Conservation (phyloP, 2,888 invertebrate species). For the Synanthedon andrenaeformis region DNA sequence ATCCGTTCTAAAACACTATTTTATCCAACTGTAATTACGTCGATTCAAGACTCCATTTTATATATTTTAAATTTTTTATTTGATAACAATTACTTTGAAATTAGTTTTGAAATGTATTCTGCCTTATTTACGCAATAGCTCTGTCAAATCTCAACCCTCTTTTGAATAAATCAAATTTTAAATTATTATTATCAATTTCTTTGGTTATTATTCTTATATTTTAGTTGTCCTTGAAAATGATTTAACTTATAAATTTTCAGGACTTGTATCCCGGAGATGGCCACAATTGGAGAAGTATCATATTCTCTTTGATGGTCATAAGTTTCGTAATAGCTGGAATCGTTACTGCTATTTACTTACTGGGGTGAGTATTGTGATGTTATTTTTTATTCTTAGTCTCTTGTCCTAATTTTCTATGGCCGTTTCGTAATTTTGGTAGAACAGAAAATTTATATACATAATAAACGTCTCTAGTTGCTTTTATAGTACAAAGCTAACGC, state of each 20-base stretch:
- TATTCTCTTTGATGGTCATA: slow-evolving; percentile 88
- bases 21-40: neutral
- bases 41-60: no score
- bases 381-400: neutral
- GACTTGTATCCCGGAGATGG: slow-evolving; percentile 86
- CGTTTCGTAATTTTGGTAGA: no score
- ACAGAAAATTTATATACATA: no score
- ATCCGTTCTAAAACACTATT: neutral
- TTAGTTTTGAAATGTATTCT: no score
- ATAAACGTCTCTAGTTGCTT: no score
- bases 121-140: neutral
- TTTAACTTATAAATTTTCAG: slow-evolving; percentile 38
- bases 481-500: no score
- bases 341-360: slow-evolving; percentile 88
- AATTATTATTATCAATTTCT: slow-evolving; percentile 6
- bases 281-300: slow-evolving; percentile 90
- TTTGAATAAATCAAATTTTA: slow-evolving; percentile 23
- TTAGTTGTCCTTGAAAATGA: neutral
- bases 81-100: no score
- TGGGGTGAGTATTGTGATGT: slow-evolving; percentile 72
- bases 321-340: slow-evolving; percentile 89
- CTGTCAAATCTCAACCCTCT: slow-evolving; percentile 17
- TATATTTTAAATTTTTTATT: no score
- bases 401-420: neutral
- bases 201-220: no score